A percentile compares a stretch with the other conserved stretches of the same genome.
Conservation (phyloP, 2,113 vertebrate species). For the Manacus vitellinus region DNA sequence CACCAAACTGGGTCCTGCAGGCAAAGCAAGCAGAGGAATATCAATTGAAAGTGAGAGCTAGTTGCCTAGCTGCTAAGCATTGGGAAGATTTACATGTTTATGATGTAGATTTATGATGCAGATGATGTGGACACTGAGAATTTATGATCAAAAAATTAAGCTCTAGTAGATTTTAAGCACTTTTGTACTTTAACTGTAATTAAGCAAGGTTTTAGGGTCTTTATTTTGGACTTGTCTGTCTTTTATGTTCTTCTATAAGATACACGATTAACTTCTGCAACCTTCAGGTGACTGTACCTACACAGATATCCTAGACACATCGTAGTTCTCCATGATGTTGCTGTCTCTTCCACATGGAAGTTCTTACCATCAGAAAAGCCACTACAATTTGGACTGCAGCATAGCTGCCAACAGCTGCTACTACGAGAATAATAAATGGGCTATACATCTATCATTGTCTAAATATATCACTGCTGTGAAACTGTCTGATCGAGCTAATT, state of each 20-base stretch:
- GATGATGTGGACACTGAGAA: neutral
- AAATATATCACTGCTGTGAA: constrained; percentile 6
- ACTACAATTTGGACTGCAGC: neutral
- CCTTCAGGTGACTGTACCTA: neutral
- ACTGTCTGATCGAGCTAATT: neutral
- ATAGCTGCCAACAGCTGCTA: neutral
- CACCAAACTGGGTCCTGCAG: neutral
- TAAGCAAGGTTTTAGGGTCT: neutral
- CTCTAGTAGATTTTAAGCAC: neutral
- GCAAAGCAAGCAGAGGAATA: neutral
- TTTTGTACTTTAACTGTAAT: neutral
- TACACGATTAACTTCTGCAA: accelerated
- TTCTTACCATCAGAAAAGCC: neutral
- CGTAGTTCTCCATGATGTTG: neutral
- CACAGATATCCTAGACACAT: neutral
- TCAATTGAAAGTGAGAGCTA: neutral
- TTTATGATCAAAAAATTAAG: neutral
- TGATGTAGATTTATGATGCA: neutral
- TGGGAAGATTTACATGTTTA: neutral
- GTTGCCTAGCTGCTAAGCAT: neutral
- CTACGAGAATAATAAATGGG: neutral
- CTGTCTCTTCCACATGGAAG: neutral
- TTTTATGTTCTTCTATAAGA: neutral
- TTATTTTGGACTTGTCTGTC: neutral
- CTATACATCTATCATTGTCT: neutral